A percentile compares a stretch with the other conserved stretches of the same genome.
Conservation (phyloP, 2,797 vertebrate species). For the Potorous gilbertii region DNA sequence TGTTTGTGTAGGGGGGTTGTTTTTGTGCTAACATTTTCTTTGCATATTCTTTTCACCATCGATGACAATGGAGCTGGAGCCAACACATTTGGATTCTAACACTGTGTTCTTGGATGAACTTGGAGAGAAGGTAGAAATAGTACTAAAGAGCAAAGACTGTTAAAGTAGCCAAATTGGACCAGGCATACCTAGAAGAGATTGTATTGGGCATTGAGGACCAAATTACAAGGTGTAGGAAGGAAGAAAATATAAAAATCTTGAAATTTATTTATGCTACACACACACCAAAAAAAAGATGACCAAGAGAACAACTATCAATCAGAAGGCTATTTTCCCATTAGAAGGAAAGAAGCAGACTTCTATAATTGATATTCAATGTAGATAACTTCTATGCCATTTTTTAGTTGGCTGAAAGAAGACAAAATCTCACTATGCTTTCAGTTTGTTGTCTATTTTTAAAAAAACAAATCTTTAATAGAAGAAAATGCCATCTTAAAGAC, state of each 20-base stretch:
- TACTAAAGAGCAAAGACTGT: neutral
- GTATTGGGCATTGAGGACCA: neutral
- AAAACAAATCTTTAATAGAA: neutral
- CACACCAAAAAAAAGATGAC: neutral
- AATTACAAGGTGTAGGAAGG: neutral
- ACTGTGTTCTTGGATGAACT: neutral
- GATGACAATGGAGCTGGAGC: neutral
- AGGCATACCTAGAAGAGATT: neutral
- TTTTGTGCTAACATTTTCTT: neutral
- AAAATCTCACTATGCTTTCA: neutral
- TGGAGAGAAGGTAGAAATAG: neutral
- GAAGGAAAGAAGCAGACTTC: neutral
- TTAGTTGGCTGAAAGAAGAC: neutral
- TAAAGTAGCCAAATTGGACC: neutral
- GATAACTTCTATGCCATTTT: neutral
- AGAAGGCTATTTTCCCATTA: neutral
- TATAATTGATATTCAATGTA: neutral
- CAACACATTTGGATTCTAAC: neutral
- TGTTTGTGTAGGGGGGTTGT: neutral
- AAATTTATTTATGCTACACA: neutral
- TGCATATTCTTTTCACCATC: neutral
- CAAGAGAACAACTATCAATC: neutral
- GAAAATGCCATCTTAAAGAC: neutral
- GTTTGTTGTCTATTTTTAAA: neutral
- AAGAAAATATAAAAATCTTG: neutral